Percentiles rank a stretch among this genome's conserved stretches.
These are phyloP conservation scores for Rhegmatorhina hoffmannsi DNA, from an alignment of 2,113 vertebrate genomes.

Conservation along the genomic window DNA sequence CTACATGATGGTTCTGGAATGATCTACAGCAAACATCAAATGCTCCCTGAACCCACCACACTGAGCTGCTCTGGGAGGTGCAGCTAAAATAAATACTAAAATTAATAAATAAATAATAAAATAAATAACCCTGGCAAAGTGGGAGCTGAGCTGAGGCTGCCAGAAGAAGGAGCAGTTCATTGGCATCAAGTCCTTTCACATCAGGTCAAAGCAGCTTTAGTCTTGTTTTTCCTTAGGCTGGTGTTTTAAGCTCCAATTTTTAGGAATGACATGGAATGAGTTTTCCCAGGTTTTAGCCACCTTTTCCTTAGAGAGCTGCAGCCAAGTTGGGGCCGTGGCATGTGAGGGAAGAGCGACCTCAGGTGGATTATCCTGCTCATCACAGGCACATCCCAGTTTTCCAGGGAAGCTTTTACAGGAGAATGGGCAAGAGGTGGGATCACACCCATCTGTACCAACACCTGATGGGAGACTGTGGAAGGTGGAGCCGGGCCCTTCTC, in stretches of 20 bases:
- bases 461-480: neutral
- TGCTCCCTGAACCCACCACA: neutral
- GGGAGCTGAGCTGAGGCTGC: accelerated
- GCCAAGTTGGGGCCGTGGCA: neutral
- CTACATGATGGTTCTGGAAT: accelerated
- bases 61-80: neutral
- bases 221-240: neutral
- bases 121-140: neutral
- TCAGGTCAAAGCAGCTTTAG: neutral
- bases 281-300: neutral
- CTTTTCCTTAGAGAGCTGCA: neutral
- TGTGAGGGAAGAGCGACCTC: slow-evolving; percentile 19
- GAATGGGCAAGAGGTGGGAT: accelerated
- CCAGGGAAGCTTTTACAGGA: neutral
- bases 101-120: neutral
- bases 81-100: neutral
- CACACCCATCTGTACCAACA: neutral
- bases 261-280: accelerated
- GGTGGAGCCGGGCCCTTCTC: neutral
- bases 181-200: neutral
- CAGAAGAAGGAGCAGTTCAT: neutral
- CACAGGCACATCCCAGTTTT: neutral
- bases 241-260: neutral
- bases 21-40: neutral
- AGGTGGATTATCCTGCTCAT: neutral